A percentile compares a stretch with the other conserved stretches of the same genome.
Conservation (phyloP, 2,113 vertebrate genomes). For the Telmatochromis sp. region DNA sequence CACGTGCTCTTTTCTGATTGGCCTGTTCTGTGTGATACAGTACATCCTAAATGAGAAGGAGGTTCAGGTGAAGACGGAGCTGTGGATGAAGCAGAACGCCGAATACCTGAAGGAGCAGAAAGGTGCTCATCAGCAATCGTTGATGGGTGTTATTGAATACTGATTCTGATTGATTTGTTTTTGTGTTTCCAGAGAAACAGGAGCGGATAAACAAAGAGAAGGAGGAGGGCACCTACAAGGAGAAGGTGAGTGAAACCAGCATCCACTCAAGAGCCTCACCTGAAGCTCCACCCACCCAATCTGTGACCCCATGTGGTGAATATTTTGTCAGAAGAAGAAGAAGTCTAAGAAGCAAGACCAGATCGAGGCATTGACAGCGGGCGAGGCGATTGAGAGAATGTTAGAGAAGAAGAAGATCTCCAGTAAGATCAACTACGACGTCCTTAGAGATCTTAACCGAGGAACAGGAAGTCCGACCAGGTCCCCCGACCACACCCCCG, state of each 20-base stretch:
- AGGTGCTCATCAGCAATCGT: constrained; percentile 60
- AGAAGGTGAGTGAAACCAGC: constrained; percentile 76
- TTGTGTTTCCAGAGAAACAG: constrained; percentile 84
- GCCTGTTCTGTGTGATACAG: constrained; percentile 53
- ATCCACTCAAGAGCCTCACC: neutral
- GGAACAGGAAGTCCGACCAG: constrained; percentile 40
- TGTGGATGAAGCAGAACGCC: constrained; percentile 95
- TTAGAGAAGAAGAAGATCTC: constrained; percentile 97
- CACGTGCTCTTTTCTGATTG: neutral
- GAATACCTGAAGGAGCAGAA: constrained; percentile 93
- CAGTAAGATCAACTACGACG: constrained; percentile 97
- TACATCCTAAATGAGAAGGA: constrained; percentile 92
- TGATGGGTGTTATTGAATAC: neutral
- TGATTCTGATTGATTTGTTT: neutral
- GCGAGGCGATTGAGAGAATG: constrained; percentile 97
- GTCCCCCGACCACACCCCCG: constrained; percentile 30
- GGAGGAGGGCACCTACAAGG: constrained; percentile 94
- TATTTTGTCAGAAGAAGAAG: constrained; percentile 78
- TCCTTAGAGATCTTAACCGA: constrained; percentile 86
- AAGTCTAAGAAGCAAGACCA: constrained; percentile 78
- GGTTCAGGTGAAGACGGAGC: constrained; percentile 86
- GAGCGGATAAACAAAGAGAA: constrained; percentile 91
- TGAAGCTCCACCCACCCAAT: neutral
- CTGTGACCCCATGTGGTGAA: neutral
- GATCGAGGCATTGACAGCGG: constrained; percentile 83